Conservation (phyloP, 2,113 vertebrate species). For the Sminthopsis crassicaudata region DNA sequence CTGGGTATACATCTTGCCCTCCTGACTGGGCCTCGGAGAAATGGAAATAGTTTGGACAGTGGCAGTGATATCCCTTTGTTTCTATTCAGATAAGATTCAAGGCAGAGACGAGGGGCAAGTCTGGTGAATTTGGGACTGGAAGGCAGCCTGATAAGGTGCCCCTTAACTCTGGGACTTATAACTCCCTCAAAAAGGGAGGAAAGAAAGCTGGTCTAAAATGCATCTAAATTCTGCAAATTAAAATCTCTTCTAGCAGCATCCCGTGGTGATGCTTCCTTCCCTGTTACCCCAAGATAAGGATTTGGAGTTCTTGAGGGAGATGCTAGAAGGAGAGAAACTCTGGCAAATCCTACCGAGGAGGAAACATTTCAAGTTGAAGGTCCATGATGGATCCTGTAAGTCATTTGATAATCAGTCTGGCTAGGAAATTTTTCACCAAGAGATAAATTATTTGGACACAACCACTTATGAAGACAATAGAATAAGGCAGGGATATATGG, state of each 20-base stretch:
- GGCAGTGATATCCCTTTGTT: constrained; percentile 9
- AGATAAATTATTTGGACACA: not conserved
- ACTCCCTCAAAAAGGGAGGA: constrained; percentile 38
- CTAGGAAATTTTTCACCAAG: not conserved
- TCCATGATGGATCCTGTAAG: not conserved
- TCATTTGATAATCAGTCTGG: not conserved
- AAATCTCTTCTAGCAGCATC: not conserved
- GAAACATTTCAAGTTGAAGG: not conserved
- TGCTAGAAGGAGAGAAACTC: not conserved
- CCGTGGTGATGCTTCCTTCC: not conserved
- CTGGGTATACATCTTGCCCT: constrained; percentile 23
- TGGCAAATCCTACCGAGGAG: not conserved
- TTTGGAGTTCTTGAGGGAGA: not conserved
- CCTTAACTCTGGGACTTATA: not conserved
- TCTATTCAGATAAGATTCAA: constrained; percentile 39
- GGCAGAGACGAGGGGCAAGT: not conserved
- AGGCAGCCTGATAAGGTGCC: not conserved
- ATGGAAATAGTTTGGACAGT: not conserved
- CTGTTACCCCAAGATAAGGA: not conserved
- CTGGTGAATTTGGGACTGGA: not conserved
- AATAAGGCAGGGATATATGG: not conserved
- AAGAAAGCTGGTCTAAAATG: constrained; percentile 27
- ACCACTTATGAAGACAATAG: not conserved
- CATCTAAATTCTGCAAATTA: not conserved
- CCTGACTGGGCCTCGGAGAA: constrained; percentile 1